Conservation (phyloP, 2,113 vertebrate genomes). For the Lepus timidus region DNA sequence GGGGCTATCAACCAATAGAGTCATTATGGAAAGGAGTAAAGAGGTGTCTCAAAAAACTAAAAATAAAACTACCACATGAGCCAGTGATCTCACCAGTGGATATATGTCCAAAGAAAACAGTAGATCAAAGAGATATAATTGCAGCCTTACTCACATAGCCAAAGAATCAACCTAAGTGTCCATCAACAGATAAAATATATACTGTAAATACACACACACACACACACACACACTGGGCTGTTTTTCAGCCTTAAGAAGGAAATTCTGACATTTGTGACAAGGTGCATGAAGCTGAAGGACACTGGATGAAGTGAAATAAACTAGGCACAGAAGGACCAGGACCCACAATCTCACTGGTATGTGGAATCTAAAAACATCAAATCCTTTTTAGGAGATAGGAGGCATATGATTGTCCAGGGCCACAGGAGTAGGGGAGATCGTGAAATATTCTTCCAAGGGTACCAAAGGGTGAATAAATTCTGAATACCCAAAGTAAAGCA, state of each 20-base stretch:
- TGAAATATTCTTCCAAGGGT: neutral
- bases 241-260: neutral
- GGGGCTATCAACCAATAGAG: neutral
- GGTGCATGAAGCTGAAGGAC: neutral
- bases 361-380: neutral
- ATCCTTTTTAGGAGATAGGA: neutral
- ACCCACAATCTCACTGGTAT: neutral
- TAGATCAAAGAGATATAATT: neutral
- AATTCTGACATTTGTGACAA: neutral
- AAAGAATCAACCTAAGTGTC: neutral
- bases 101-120: neutral
- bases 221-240: neutral
- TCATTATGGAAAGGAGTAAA: neutral
- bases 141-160: neutral
- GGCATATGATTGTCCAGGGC: neutral
- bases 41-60: neutral
- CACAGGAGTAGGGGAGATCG: neutral
- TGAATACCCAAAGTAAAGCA: neutral
- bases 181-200: neutral
- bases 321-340: neutral
- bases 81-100: neutral
- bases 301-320: neutral
- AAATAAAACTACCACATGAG: neutral
- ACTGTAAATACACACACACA: neutral
- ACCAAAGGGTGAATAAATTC: neutral